Evolutionary conservation across 2,888 invertebrate genomes (phyloP).

Genomic region (Rhodophaea formosa): DNA sequence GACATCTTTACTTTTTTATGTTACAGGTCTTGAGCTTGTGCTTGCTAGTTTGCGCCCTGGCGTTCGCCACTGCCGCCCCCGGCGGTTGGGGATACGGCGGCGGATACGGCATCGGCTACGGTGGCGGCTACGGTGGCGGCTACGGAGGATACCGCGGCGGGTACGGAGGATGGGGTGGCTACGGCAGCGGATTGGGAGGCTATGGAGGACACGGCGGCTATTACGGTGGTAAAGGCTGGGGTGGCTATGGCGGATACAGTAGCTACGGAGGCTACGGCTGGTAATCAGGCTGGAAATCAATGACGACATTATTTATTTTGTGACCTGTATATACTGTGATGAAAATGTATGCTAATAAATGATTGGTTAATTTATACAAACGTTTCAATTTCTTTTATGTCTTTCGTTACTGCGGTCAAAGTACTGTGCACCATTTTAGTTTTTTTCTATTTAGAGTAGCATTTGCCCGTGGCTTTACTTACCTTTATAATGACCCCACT

Average conservation of each 20-base stretch:
- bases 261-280: constrained; percentile 4
- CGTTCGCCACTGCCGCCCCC: constrained; percentile 14
- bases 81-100: constrained; percentile 11
- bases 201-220: constrained; percentile 20
- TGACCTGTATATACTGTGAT: not conserved
- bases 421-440: too few relatives aligned
- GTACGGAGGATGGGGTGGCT: constrained; percentile 26
- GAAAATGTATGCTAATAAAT: not conserved
- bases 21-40: constrained; percentile 16
- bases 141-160: constrained; percentile 20
- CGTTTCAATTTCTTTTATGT: not conserved
- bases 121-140: constrained; percentile 23
- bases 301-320: not conserved
- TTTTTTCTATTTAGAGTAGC: too few relatives aligned
- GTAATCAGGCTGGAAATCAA: not conserved
- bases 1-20: not conserved
- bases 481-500: too few relatives aligned
- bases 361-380: not conserved
- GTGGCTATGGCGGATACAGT: constrained; percentile 19
- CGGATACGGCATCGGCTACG: not conserved
- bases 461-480: too few relatives aligned
- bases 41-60: constrained; percentile 13
- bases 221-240: constrained; percentile 23
- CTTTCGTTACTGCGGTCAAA: too few relatives aligned
- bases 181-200: constrained; percentile 25